phyloP scores from a whole-genome alignment of 30 jellyfish, hydroid and myxozoan genomes.

The Pseudorhiza aurosa region DNA sequence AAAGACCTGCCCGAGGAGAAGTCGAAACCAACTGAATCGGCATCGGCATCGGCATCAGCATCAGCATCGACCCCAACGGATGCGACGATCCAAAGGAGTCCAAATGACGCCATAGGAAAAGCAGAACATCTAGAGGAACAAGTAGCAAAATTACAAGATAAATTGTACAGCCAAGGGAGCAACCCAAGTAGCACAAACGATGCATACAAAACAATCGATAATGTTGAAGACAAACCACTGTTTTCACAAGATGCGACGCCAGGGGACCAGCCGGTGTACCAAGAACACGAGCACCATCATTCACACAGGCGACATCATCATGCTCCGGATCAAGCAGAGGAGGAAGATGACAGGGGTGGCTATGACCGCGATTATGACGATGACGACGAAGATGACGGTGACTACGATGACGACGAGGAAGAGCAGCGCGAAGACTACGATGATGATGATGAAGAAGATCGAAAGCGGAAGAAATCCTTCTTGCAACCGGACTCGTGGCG shows the following conservation, averaged over 20 bases:
- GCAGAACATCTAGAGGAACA: conserved; percentile 91
- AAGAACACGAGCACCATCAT: conserved; percentile 61
- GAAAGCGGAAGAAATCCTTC: conserved; percentile 41
- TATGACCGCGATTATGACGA: conserved; percentile 61
- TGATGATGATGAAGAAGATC: conserved; percentile 62
- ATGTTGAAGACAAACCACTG: conserved; percentile 60
- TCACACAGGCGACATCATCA: conserved; percentile 55
- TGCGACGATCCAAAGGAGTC: conserved; percentile 51
- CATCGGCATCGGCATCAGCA: conserved; percentile 3
- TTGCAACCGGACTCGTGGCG: conserved; percentile 31
- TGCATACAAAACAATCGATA: conserved; percentile 61
- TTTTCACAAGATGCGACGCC: conserved; percentile 40
- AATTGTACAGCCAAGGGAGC: conserved; percentile 63
- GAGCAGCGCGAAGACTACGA: conserved; percentile 34
- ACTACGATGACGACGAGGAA: conserved; percentile 25
- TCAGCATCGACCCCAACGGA: conserved; percentile 24
- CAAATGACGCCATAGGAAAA: conserved; percentile 79
- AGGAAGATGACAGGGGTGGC: conserved; percentile 39
- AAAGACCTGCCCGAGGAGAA: conserved; percentile 6
- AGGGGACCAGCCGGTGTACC: conserved; percentile 59
- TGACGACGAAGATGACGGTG: conserved; percentile 57
- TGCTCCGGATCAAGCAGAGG: conserved; percentile 49
- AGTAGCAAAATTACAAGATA: conserved; percentile 86
- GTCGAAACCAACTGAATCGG: not conserved
- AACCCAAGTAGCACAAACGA: conserved; percentile 22